Conservation (phyloP, 2,888 invertebrate genomes). For the Lysandra coridon region DNA sequence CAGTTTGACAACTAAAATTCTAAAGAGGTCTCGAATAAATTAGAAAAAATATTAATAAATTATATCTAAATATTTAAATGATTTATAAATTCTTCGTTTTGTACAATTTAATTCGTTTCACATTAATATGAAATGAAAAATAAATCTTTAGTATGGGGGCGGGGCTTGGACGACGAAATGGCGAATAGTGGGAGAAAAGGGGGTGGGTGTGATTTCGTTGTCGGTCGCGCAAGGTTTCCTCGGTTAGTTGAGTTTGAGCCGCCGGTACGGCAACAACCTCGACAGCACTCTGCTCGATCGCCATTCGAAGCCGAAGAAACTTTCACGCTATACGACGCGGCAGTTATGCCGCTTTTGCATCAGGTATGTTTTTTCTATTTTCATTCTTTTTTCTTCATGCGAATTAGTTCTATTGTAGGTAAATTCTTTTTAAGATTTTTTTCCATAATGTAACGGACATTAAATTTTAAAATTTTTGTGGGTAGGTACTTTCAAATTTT, state of each 20-base stretch:
- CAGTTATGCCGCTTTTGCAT: slow-evolving; percentile 68
- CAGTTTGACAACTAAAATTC: neutral
- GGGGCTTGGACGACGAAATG: slow-evolving; percentile 38
- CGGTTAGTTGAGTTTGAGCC: slow-evolving; percentile 61
- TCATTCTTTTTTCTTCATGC: neutral
- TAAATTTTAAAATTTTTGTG: neutral
- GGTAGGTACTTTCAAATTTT: slow-evolving; percentile 1
- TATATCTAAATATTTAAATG: neutral
- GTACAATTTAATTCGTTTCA: neutral
- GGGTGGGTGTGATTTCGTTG: slow-evolving; percentile 57
- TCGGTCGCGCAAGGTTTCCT: slow-evolving; percentile 49
- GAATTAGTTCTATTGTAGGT: neutral
- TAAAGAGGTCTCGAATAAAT: neutral
- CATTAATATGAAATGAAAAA: neutral
- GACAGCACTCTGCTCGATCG: slow-evolving; percentile 40
- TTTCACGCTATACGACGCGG: slow-evolving; percentile 56
- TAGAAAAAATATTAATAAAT: neutral
- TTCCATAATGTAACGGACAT: neutral
- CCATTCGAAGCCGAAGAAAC: slow-evolving; percentile 47
- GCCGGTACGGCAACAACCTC: slow-evolving; percentile 53
- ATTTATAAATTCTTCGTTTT: neutral
- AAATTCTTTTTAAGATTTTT: neutral
- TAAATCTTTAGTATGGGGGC: neutral
- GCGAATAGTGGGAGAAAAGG: slow-evolving; percentile 44
- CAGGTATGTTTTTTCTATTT: slow-evolving; percentile 54